Conservation (phyloP, 1,140 invertebrate genomes). For the Nasonia longicornis region DNA sequence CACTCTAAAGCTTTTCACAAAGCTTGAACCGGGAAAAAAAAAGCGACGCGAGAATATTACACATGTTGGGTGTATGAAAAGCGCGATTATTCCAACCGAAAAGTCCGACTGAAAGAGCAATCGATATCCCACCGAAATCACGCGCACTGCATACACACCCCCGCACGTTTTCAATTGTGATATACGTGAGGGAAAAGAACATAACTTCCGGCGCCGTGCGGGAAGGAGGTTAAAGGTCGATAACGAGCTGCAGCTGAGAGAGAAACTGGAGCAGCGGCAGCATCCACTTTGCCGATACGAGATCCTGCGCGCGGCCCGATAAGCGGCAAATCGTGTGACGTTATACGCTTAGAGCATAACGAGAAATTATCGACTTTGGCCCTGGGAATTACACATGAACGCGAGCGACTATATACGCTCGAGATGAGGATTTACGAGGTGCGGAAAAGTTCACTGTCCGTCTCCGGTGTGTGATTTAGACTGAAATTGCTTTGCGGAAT, state of each 20-base stretch:
- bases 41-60: no score
- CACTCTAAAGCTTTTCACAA: no score
- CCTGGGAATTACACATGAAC: not conserved
- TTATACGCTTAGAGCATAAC: slow-evolving; percentile 6
- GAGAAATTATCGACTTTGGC: slow-evolving; percentile 35
- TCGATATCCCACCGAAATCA: no score
- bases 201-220: slow-evolving; percentile 13
- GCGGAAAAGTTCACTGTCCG: not conserved
- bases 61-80: no score
- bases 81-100: no score
- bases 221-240: slow-evolving; percentile 20
- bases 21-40: no score
- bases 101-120: no score
- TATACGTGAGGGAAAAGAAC: not conserved
- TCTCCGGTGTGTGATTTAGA: not conserved
- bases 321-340: slow-evolving; percentile 25
- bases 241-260: slow-evolving; percentile 24
- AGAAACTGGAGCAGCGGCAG: slow-evolving; percentile 16
- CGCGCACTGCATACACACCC: no score
- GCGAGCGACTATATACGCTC: no score
- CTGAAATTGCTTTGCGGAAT: no score
- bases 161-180: not conserved
- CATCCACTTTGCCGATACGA: not conserved
- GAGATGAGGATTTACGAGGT: not conserved
- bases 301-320: not conserved